These are phyloP conservation scores for Sesamia nonagrioides DNA, from an alignment of 1,140 invertebrate genomes.

Conservation along the genomic window DNA sequence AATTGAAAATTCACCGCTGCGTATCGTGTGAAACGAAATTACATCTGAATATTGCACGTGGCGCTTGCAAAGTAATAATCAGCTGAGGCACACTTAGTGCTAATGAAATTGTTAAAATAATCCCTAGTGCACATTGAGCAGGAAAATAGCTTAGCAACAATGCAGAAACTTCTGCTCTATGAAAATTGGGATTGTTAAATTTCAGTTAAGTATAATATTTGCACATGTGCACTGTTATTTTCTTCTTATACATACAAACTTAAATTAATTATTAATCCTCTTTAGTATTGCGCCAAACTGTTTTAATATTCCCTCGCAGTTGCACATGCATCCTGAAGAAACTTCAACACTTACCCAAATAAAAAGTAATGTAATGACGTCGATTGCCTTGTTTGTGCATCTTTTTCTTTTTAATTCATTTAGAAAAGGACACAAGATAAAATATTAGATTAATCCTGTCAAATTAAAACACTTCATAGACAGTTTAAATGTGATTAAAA, in stretches of 20 bases:
- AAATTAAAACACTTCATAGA: too few species aligned
- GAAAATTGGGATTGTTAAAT: conserved; percentile 1
- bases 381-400: too few species aligned
- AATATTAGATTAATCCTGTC: too few species aligned
- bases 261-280: background rate
- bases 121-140: background rate
- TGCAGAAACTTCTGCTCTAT: conserved; percentile 26
- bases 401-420: too few species aligned
- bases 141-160: conserved; percentile 13
- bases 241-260: background rate
- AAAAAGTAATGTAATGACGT: too few species aligned
- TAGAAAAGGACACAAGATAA: too few species aligned
- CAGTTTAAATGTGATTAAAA: too few species aligned
- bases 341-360: too few species aligned
- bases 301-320: too few species aligned
- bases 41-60: conserved; percentile 23
- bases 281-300: too few species aligned
- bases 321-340: too few species aligned
- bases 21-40: conserved; percentile 19
- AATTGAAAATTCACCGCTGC: conserved; percentile 19
- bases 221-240: background rate
- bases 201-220: background rate
- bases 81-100: conserved; percentile 17
- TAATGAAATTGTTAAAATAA: conserved; percentile 25
- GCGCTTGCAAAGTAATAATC: conserved; percentile 25